phyloP scores from a whole-genome alignment of 2,113 vertebrate genomes.

The Sminthopsis crassicaudata region DNA sequence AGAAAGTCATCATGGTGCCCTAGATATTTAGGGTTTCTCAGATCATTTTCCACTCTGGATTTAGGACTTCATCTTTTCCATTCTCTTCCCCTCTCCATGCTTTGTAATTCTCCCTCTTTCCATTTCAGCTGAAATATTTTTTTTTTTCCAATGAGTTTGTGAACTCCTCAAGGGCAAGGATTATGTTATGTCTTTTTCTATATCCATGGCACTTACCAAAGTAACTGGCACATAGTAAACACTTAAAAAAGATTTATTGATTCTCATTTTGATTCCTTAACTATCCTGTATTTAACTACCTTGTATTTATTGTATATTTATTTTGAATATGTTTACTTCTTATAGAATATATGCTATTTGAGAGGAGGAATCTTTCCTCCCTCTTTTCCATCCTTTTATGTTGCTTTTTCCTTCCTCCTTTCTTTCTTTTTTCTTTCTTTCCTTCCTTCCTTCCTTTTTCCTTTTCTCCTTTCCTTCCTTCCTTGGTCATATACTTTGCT shows the following conservation, averaged over 20 bases:
- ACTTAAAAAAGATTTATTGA: not conserved
- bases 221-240: not conserved
- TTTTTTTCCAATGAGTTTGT: not conserved
- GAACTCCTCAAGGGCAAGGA: not conserved
- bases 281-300: not conserved
- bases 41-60: not conserved
- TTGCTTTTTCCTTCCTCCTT: too few species aligned
- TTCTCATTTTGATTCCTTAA: not conserved
- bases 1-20: not conserved
- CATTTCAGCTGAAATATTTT: not conserved
- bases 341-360: not conserved
- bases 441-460: too few species aligned
- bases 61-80: not conserved
- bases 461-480: too few species aligned
- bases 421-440: too few species aligned
- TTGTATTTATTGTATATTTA: not conserved
- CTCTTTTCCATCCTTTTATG: too few species aligned
- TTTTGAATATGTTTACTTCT: not conserved
- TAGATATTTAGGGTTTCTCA: not conserved
- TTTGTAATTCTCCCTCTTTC: not conserved
- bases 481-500: not conserved
- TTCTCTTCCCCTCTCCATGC: not conserved
- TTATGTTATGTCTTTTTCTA: not conserved
- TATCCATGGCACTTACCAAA: not conserved
- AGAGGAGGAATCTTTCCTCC: not conserved